Evolutionary conservation across 2,113 vertebrate genomes (phyloP).

Genomic region (Trematomus loennbergii): DNA sequence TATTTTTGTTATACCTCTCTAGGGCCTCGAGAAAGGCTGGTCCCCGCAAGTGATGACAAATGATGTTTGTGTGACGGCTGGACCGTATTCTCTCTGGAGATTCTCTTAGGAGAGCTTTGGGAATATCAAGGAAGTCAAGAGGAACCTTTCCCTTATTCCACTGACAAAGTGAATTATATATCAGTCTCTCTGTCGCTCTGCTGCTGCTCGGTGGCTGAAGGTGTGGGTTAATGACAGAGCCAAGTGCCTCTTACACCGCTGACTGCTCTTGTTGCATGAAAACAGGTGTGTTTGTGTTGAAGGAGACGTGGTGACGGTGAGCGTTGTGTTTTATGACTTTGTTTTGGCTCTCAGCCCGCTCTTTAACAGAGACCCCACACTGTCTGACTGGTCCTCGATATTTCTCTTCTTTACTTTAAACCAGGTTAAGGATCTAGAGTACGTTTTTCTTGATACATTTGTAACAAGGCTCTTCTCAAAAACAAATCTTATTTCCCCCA

Average conservation of each 20-base stretch:
- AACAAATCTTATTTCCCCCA: no score
- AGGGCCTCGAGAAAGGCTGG: no score
- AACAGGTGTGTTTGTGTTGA: slow-evolving; percentile 16
- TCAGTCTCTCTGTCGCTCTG: neutral
- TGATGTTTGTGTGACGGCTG: neutral
- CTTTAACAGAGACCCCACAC: neutral
- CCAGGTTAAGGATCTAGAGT: neutral
- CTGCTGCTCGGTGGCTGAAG: neutral
- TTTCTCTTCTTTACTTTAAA: neutral
- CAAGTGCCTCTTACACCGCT: neutral
- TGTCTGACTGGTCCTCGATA: neutral
- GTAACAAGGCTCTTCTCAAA: neutral
- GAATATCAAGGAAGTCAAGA: slow-evolving; percentile 17
- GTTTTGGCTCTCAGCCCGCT: slow-evolving; percentile 12
- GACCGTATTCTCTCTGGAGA: slow-evolving; percentile 9
- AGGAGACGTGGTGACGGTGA: slow-evolving; percentile 15
- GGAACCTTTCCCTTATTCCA: slow-evolving; percentile 11
- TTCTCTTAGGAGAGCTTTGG: neutral
- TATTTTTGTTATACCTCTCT: no score
- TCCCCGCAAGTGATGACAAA: no score
- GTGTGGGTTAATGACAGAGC: slow-evolving; percentile 8
- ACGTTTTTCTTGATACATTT: neutral
- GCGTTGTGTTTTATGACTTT: slow-evolving; percentile 6
- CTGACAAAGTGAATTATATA: slow-evolving; percentile 22
- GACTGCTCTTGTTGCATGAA: neutral